Evolutionary conservation across 2,888 invertebrate genomes (phyloP).

Genomic region (Frankliniella intonsa): DNA sequence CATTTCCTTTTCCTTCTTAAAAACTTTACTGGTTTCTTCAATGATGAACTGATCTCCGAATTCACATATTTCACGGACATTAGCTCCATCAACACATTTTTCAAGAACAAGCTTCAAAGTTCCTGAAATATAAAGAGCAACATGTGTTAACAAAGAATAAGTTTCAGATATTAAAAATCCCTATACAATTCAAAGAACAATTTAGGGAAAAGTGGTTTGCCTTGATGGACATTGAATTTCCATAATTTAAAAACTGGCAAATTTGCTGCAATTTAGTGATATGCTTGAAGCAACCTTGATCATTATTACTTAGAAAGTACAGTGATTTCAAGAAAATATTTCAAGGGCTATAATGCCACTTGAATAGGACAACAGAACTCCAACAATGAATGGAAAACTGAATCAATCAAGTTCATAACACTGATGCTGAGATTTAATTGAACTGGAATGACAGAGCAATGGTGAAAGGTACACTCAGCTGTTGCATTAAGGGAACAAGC

Average conservation of each 20-base stretch:
- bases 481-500: not conserved
- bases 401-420: not conserved
- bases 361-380: not conserved
- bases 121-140: constrained; percentile 59
- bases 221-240: too few relatives aligned
- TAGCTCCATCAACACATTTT: constrained; percentile 81
- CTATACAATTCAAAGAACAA: too few relatives aligned
- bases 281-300: too few relatives aligned
- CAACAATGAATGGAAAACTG: not conserved
- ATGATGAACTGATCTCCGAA: constrained; percentile 80
- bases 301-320: not conserved
- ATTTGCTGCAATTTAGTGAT: too few relatives aligned
- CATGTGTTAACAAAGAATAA: not conserved
- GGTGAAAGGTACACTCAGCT: too few relatives aligned
- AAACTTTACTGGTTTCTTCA: constrained; percentile 93
- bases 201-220: too few relatives aligned
- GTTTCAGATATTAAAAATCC: too few relatives aligned
- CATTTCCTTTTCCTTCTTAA: constrained; percentile 96
- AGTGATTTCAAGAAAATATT: not conserved
- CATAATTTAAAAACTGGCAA: too few relatives aligned
- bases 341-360: not conserved
- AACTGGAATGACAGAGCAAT: not conserved
- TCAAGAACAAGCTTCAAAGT: constrained; percentile 82
- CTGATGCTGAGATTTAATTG: not conserved
- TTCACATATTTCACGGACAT: constrained; percentile 87